These are phyloP conservation scores for Abrostola tripartita DNA, from an alignment of 2,888 invertebrate species.

Conservation along the genomic window DNA sequence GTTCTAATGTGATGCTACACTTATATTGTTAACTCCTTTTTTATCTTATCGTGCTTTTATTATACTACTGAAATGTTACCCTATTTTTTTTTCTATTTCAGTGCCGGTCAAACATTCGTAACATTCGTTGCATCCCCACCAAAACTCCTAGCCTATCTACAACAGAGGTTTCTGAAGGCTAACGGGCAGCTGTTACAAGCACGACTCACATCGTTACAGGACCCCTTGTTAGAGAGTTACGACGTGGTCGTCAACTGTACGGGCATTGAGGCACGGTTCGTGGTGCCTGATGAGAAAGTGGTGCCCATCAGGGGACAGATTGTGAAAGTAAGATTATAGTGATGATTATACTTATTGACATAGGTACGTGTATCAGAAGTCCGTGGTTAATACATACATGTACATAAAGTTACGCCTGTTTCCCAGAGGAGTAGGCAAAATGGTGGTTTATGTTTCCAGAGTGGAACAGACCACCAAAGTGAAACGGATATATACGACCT, in stretches of 20 bases:
- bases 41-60: too few relatives aligned
- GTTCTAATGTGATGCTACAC: too few relatives aligned
- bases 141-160: conserved; percentile 90
- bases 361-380: too few relatives aligned
- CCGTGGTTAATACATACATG: too few relatives aligned
- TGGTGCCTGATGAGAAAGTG: conserved; percentile 90
- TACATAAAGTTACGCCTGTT: too few relatives aligned
- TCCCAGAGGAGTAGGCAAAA: too few relatives aligned
- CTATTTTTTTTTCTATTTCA: conserved; percentile 59
- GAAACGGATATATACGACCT: too few relatives aligned
- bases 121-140: conserved; percentile 91
- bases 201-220: conserved; percentile 66
- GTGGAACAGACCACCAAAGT: too few relatives aligned
- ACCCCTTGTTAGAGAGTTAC: conserved; percentile 85
- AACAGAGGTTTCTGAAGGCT: conserved; percentile 87
- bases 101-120: conserved; percentile 90
- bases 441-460: too few relatives aligned
- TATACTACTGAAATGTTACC: too few relatives aligned
- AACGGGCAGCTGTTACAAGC: conserved; percentile 88
- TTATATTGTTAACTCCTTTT: too few relatives aligned
- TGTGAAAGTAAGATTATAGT: conserved; percentile 80
- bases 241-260: conserved; percentile 94
- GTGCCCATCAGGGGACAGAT: conserved; percentile 93
- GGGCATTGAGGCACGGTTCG: conserved; percentile 90
- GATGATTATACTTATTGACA: too few relatives aligned